Evolutionary conservation across 92 coral and sea anemone genomes (phyloP), one percentile per base, ranked within the genome.

Genomic region (Phenganax subtilis): DNA sequence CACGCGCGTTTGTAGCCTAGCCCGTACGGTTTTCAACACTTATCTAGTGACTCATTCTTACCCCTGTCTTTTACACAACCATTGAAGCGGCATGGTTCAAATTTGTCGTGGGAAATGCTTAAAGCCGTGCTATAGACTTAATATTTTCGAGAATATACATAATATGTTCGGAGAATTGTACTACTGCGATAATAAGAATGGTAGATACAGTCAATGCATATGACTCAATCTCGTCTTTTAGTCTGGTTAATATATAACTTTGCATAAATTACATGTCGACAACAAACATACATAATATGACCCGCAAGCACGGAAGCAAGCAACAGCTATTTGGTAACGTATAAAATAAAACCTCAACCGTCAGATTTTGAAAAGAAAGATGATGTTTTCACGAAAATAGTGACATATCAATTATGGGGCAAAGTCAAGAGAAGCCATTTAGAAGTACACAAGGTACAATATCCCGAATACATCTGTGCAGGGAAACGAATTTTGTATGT

Each of bases 351-450:
- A 28, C 61, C 2, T 75, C 29, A n/a, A 54, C 28, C 30, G 67
- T 62, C 11, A 76, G 29, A 17, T 12, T 56, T 62, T 30, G 51
- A 76, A 30, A 10, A n/a, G 20, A 12, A 12, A 29, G 14, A 47
- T 51, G 81, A 76, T 76, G 54, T 51, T n/a, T 76, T 57, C 54
- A 57, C 47, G 67, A 67, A 58, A 25, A 25, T 57, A 27, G 81
- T 30, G 47, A 27, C 0, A 16, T 0, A 12, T 37, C 29, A 57
- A 76, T 27, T 14, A 76, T 76, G 81, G 81, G 81, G 37, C 81
- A 76, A 76, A 76, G 81, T 76, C 81, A 76, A 58, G 81, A 76
- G 68, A 76, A 76, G 79, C 63, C 55, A n/a, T 59, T 67, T 6
- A 57, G 64, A 57, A 76, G 37, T 44, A 9, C 81, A 0, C 81